Evolutionary conservation across 92 coral and sea anemone species (phyloP), one percentile per base, ranked within the genome.

Genomic region (Palythoa grandiflora): DNA sequence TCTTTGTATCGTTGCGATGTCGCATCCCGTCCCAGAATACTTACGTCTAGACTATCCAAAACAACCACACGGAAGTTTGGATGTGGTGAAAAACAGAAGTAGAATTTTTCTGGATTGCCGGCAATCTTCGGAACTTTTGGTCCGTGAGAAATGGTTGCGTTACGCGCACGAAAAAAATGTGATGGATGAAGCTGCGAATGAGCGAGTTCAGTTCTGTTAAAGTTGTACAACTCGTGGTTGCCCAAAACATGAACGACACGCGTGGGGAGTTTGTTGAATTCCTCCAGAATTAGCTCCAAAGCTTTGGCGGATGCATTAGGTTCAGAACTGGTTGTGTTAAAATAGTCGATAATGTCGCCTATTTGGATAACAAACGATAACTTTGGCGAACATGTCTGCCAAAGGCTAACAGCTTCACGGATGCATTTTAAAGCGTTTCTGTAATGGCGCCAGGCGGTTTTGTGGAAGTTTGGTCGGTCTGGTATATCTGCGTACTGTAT

Each of bases 281-380:
- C 97, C 15, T 89, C 77, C 78, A 94, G 35, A 48, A 94, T 91
- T 6, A 65, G 40, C 3, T 92, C 85, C 74, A 94, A 66, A 48
- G 95, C 95, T 72, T 75, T 87, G 10, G 85, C 61, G 28, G 97
- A 90, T 2, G 81, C 79, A 9, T 86, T 86, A 15, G 20, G 28
- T 28, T 47, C 61, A 12, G 76, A 76, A 17, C 72, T 80, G 38
- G 21, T 59, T 48, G 90, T 38, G 73, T 92, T 94, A 21, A 90
- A 87, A 14, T 92, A 92, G 47, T 94, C 97, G 63, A 94, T 94
- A 6, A 94, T 65, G 80, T 94, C 97, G 44, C 97, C 97, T 4
- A 94, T 93, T 40, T 94, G 95, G 44, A 92, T 86, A 63, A 92
- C 89, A 73, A 94, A 94, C 74, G 87, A 48, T 17, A 79, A 75